These are phyloP conservation scores for Odontocerum albicorne DNA, from an alignment of 2,888 invertebrate genomes.

Conservation along the genomic window DNA sequence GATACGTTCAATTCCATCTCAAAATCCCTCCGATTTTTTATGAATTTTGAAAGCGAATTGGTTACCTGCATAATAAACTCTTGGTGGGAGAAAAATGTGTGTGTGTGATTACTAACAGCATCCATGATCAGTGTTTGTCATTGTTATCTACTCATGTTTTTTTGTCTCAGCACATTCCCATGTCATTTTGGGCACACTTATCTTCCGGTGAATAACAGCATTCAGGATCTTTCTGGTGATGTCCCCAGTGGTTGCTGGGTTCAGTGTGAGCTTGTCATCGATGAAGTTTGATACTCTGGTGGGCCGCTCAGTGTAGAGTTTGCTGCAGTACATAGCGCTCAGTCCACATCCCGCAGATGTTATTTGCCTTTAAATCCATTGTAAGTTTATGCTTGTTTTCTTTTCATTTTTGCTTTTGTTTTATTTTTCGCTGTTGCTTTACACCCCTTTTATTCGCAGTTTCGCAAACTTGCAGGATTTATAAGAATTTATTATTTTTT, in stretches of 20 bases:
- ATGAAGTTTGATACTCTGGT: slow-evolving; percentile 41
- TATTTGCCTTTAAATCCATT: slow-evolving; percentile 53
- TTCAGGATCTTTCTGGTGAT: slow-evolving; percentile 10
- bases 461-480: too few species aligned
- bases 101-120: slow-evolving; percentile 36
- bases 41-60: not conserved
- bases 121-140: slow-evolving; percentile 34
- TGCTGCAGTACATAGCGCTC: slow-evolving; percentile 37
- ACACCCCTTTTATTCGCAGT: too few species aligned
- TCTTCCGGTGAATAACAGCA: slow-evolving; percentile 31
- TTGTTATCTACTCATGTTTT: slow-evolving; percentile 28
- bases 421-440: slow-evolving; percentile 3
- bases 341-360: slow-evolving; percentile 43
- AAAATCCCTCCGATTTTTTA: slow-evolving; percentile 25
- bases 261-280: not conserved
- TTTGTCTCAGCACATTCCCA: slow-evolving; percentile 29
- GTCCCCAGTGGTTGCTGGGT: slow-evolving; percentile 23
- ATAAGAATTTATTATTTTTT: too few species aligned
- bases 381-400: slow-evolving; percentile 48
- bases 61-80: not conserved
- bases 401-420: slow-evolving; percentile 35
- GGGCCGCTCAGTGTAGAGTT: slow-evolving; percentile 38
- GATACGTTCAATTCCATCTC: slow-evolving; percentile 7
- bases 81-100: slow-evolving; percentile 31
- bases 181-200: slow-evolving; percentile 14